Evolutionary conservation across 1,140 invertebrate genomes (phyloP).

Genomic region (Cryptotermes secundus): DNA sequence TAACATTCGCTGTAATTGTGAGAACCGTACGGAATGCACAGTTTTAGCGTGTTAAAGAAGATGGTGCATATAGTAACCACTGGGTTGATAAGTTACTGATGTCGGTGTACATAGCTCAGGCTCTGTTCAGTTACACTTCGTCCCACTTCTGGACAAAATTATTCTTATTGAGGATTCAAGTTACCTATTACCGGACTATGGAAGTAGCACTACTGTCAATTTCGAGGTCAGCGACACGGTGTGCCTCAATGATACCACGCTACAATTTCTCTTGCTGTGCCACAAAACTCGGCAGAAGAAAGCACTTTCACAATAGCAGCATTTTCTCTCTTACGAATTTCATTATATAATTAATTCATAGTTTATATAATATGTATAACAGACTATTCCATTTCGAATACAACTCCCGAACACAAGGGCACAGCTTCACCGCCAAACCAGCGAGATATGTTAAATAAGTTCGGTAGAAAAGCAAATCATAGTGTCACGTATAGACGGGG

Average conservation of each 20-base stretch:
- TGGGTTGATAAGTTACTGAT: too few relatives aligned
- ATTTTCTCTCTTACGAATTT: background rate
- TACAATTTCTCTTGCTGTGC: background rate
- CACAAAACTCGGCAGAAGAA: background rate
- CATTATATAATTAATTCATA: background rate
- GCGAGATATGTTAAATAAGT: too few relatives aligned
- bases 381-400: background rate
- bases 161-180: background rate
- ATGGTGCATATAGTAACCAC: too few relatives aligned
- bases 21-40: too few relatives aligned
- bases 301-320: background rate
- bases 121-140: background rate
- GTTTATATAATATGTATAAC: background rate
- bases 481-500: too few relatives aligned
- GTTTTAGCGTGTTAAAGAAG: too few relatives aligned
- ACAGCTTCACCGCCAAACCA: too few relatives aligned
- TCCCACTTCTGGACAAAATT: background rate
- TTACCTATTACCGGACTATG: background rate
- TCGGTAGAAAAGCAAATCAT: too few relatives aligned
- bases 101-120: too few relatives aligned
- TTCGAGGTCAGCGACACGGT: conserved; percentile 1
- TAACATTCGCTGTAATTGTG: too few relatives aligned
- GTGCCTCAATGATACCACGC: background rate
- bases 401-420: too few relatives aligned
- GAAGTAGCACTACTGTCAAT: background rate